These are phyloP conservation scores for Melipona quadrifasciata DNA, from an alignment of 1,140 invertebrate genomes.

Conservation along the genomic window DNA sequence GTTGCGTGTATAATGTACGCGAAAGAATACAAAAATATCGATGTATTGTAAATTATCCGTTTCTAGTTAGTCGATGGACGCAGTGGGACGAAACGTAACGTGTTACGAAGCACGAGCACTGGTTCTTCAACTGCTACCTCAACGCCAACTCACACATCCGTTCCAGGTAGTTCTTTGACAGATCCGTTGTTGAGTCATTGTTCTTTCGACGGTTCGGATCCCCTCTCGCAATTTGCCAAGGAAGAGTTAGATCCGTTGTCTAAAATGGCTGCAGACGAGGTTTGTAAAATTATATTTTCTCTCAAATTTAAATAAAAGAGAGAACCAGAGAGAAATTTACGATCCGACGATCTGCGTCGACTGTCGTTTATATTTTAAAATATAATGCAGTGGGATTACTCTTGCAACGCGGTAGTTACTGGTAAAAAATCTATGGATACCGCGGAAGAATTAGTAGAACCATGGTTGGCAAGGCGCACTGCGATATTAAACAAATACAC, in stretches of 20 bases:
- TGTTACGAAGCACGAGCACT: slow-evolving; percentile 78
- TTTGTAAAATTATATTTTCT: slow-evolving; percentile 69
- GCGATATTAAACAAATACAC: slow-evolving; percentile 93
- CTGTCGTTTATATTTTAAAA: slow-evolving; percentile 39
- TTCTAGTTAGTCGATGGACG: slow-evolving; percentile 81
- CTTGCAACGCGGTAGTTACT: slow-evolving; percentile 69
- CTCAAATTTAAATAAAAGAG: not conserved
- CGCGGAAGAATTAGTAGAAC: slow-evolving; percentile 84
- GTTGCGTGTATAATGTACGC: not conserved
- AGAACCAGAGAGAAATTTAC: not conserved
- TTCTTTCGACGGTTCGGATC: slow-evolving; percentile 88
- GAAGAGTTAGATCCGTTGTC: slow-evolving; percentile 86
- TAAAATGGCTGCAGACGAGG: slow-evolving; percentile 85
- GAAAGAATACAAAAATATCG: slow-evolving; percentile 14
- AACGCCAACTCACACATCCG: slow-evolving; percentile 79
- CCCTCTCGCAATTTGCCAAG: slow-evolving; percentile 87
- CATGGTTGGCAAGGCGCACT: slow-evolving; percentile 88
- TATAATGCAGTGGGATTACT: slow-evolving; percentile 79
- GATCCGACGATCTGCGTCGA: slow-evolving; percentile 30
- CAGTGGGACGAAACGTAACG: slow-evolving; percentile 77
- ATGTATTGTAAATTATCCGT: slow-evolving; percentile 15
- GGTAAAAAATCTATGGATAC: slow-evolving; percentile 80
- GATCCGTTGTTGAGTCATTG: slow-evolving; percentile 76
- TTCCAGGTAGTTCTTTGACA: slow-evolving; percentile 83
- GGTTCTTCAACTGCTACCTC: slow-evolving; percentile 81